Base-by-base conservation (phyloP, 2,797 vertebrate genomes). In the Luscinia luscinia region DNA sequence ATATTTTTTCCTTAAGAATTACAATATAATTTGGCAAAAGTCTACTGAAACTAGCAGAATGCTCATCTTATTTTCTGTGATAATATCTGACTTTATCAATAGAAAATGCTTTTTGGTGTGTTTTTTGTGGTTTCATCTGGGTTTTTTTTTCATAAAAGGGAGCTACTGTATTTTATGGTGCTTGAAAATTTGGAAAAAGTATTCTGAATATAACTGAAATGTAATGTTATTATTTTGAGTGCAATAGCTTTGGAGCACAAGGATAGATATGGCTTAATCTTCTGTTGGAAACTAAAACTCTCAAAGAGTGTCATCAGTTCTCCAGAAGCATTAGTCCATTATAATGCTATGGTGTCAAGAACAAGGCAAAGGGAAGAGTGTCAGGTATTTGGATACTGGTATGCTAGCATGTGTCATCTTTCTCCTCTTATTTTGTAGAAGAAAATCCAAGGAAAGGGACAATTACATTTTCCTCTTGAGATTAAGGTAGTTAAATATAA, bases 201-300 rank as follows among this genome's bases (percentile, higher is more conserved):
- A 12, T 66, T 92, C 32, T 87, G 57, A 86, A 55, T 61, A n/a
- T 34, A 92, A 93, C 61, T 68, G 41, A 94, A 97, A 90, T 79
- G 9, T 70, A 85, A 83, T 75, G 67, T 61, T 89, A 81, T 61
- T 93, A 58, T 88, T 84, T 89, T 51, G 52, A 91, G 48, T 89
- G 30, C n/a, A 67, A 41, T 48, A 74, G 30, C 9, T 48, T 90
- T 55, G 52, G 51, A 90, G n/a, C 40, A 66, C 9, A 45, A 80
- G 51, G 79, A 73, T 28, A 68, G n/a, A 69, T 83, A 81, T 3
- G 73, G 21, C 7, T 9, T 90, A 90, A 73, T n/a, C 69, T 86
- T 70, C 38, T 63, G 12, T 82, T 62, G 46, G 49, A 94, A 94
- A 32, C 26, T 28, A 26, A 55, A 70, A 51, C 23, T 49, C 24